Evolutionary conservation across 2,113 vertebrate genomes (phyloP).

Genomic region (Campylomormyrus tamandua): DNA sequence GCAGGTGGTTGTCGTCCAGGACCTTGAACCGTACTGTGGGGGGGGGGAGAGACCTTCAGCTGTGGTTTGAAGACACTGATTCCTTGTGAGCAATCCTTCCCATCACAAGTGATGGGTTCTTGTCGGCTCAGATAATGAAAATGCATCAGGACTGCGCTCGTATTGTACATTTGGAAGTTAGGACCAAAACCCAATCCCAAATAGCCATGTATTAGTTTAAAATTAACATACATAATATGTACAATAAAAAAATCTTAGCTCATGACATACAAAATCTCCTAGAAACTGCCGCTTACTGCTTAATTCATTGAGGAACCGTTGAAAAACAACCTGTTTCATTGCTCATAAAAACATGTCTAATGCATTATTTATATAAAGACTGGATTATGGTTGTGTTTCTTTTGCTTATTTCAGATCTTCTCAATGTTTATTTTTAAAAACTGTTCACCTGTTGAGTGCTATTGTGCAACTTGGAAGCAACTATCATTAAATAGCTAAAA

Average conservation of each 20-base stretch:
- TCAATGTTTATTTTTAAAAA: not conserved
- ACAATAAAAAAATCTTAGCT: not conserved
- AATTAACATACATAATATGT: not conserved
- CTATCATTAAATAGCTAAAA: not conserved
- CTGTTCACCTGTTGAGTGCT: not conserved
- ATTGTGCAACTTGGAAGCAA: conserved; percentile 22
- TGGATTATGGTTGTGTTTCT: not conserved
- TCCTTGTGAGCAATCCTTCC: not conserved
- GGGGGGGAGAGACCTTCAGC: not conserved
- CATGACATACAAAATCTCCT: not conserved
- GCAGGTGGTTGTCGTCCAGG: conserved; percentile 83
- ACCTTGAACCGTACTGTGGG: conserved; percentile 75
- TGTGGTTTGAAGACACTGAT: not conserved
- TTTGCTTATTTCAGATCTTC: not conserved
- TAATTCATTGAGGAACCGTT: not conserved
- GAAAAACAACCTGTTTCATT: not conserved
- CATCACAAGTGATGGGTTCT: not conserved
- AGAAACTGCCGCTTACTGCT: not conserved
- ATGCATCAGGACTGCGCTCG: not conserved
- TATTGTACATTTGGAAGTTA: not conserved
- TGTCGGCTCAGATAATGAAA: not conserved
- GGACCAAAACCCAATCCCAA: not conserved
- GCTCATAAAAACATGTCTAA: not conserved
- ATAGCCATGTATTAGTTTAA: not conserved
- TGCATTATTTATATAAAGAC: not conserved